Conservation (phyloP, 2,113 vertebrate genomes). For the Cyprinodon tularosa region DNA sequence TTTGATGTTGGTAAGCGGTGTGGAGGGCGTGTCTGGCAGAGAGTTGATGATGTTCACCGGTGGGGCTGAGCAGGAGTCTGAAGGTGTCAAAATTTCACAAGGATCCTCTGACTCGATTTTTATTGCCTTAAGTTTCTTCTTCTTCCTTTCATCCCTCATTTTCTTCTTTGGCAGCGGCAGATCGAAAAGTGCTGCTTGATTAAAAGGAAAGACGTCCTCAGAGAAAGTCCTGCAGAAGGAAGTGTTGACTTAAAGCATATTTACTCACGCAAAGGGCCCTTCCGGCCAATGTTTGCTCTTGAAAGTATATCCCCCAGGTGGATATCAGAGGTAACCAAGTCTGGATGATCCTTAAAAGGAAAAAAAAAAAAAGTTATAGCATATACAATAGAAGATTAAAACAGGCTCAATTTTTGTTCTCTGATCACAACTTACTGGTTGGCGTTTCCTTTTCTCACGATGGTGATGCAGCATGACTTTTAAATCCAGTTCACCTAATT, state of each 20-base stretch:
- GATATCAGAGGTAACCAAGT: conserved; percentile 89
- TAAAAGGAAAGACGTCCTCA: neutral
- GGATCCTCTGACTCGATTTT: conserved; percentile 91
- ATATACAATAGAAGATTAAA: neutral
- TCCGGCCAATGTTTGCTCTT: conserved; percentile 91
- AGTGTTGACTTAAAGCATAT: neutral
- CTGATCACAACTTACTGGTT: conserved; percentile 83
- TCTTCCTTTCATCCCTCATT: conserved; percentile 90
- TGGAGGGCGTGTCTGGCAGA: conserved; percentile 81
- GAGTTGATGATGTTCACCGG: conserved; percentile 54
- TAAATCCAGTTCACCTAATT: conserved; percentile 89
- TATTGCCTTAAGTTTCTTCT: conserved; percentile 89
- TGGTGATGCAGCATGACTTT: conserved; percentile 92
- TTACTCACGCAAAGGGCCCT: conserved; percentile 86
- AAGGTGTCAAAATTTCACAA: conserved; percentile 80
- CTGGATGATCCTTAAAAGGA: conserved; percentile 89
- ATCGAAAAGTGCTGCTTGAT: conserved; percentile 84
- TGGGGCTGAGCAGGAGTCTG: conserved; percentile 61
- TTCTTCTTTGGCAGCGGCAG: conserved; percentile 90
- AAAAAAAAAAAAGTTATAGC: conserved; percentile 25
- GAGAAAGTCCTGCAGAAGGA: neutral
- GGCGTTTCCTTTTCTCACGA: conserved; percentile 91
- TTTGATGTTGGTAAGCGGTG: conserved; percentile 85
- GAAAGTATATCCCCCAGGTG: conserved; percentile 92
- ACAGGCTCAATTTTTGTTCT: neutral